Conservation (phyloP, 2,797 vertebrate species). For the Synaphobranchus kaupii region DNA sequence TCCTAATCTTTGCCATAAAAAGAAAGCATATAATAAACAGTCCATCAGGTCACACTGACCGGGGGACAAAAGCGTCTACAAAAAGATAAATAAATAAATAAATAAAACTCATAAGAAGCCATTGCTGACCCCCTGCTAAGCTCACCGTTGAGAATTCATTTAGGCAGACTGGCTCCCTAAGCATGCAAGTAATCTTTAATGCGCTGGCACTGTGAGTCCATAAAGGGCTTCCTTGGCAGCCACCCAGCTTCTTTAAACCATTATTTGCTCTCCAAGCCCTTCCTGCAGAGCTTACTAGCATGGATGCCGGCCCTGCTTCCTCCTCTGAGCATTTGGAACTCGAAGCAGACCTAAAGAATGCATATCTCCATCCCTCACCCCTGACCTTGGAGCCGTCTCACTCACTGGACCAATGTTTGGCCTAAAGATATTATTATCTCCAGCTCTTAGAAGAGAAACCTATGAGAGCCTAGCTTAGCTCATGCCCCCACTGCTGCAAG, state of each 20-base stretch:
- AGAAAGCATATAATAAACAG: not conserved
- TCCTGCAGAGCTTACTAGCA: conserved; percentile 5
- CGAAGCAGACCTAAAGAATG: not conserved
- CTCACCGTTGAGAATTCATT: conserved; percentile 17
- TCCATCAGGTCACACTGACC: not conserved
- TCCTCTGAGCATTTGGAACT: not conserved
- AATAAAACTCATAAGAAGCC: conserved; percentile 22
- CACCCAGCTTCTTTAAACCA: conserved; percentile 6
- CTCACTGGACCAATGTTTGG: not conserved
- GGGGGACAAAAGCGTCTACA: conserved; percentile 11
- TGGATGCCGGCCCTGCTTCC: not conserved
- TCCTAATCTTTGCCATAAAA: conserved; percentile 10
- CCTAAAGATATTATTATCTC: not conserved
- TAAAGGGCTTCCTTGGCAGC: conserved; percentile 18
- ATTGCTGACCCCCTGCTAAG: not conserved
- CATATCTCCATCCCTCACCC: not conserved
- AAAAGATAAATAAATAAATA: not conserved
- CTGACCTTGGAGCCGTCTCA: not conserved
- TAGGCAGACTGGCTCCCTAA: not conserved
- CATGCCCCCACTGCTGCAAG: not conserved
- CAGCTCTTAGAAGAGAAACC: not conserved
- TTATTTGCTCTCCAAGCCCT: conserved; percentile 26
- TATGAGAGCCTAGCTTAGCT: not conserved
- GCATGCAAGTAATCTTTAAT: conserved; percentile 24
- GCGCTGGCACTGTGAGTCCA: conserved; percentile 28